Evolutionary conservation across 2,113 vertebrate genomes (phyloP).

Genomic region (Mixornis gularis): DNA sequence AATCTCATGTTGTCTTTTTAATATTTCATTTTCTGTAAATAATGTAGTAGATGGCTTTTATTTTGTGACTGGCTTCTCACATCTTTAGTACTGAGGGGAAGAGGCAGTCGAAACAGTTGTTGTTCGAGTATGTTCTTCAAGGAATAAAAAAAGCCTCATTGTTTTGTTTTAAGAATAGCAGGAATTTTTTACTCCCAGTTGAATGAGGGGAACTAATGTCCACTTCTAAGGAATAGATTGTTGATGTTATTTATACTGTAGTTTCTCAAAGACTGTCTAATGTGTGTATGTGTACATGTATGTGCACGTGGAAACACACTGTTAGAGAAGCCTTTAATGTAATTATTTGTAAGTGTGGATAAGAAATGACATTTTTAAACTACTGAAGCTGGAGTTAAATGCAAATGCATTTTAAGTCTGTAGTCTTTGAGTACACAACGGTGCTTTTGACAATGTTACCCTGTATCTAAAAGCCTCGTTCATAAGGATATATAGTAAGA

Average conservation of each 20-base stretch:
- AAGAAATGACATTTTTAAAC: conserved; percentile 5
- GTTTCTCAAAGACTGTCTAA: background rate
- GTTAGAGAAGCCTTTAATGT: conserved; percentile 3
- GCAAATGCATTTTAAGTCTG: conserved; percentile 9
- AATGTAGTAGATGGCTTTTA: conserved; percentile 37
- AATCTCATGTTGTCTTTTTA: conserved; percentile 13
- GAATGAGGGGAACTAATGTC: background rate
- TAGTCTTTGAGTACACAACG: background rate
- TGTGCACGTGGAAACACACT: background rate
- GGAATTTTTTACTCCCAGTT: background rate
- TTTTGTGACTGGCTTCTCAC: conserved; percentile 21
- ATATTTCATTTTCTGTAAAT: conserved; percentile 54
- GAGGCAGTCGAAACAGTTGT: background rate
- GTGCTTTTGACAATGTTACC: conserved; percentile 39
- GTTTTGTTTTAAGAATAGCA: conserved; percentile 35
- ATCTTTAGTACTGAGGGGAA: background rate
- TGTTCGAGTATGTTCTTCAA: background rate
- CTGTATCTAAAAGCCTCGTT: background rate
- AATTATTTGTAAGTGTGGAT: conserved; percentile 1
- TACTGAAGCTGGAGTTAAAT: conserved; percentile 45
- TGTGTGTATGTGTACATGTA: background rate
- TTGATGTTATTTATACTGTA: conserved; percentile 38
- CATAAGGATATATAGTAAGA: conserved; percentile 2
- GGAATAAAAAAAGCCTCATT: background rate
- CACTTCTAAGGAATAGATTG: background rate